Percentiles rank a stretch among this genome's conserved stretches.
phyloP scores from a whole-genome alignment of 2,797 vertebrate species.

The Eulemur rubriventer region DNA sequence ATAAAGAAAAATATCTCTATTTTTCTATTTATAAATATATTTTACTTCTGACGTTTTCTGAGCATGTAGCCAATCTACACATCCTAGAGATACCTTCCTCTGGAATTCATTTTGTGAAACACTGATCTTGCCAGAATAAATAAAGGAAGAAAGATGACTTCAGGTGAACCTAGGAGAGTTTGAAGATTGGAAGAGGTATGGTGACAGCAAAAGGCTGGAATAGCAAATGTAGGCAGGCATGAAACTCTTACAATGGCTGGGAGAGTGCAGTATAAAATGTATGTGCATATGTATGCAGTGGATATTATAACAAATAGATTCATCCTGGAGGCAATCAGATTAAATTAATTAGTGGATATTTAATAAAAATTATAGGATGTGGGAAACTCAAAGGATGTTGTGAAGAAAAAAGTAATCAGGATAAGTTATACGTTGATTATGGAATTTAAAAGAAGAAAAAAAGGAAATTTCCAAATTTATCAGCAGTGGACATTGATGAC shows the following conservation, averaged over 20 bases:
- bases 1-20: neutral
- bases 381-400: neutral
- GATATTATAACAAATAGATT: neutral
- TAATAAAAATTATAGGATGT: neutral
- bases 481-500: neutral
- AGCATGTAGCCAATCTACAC: neutral
- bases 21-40: neutral
- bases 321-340: neutral
- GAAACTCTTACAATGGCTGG: neutral
- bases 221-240: neutral
- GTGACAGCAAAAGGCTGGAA: neutral
- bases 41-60: neutral
- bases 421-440: neutral
- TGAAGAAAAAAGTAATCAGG: neutral
- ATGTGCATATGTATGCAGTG: accelerated
- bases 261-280: neutral
- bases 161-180: neutral
- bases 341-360: neutral
- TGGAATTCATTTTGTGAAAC: neutral
- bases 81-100: neutral
- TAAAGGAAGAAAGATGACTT: neutral
- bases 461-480: neutral
- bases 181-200: neutral
- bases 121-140: neutral
- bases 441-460: neutral